Evolutionary conservation across 2,888 invertebrate species (phyloP), one percentile per base, ranked within the genome.

Genomic region (Xestia c-nigrum): DNA sequence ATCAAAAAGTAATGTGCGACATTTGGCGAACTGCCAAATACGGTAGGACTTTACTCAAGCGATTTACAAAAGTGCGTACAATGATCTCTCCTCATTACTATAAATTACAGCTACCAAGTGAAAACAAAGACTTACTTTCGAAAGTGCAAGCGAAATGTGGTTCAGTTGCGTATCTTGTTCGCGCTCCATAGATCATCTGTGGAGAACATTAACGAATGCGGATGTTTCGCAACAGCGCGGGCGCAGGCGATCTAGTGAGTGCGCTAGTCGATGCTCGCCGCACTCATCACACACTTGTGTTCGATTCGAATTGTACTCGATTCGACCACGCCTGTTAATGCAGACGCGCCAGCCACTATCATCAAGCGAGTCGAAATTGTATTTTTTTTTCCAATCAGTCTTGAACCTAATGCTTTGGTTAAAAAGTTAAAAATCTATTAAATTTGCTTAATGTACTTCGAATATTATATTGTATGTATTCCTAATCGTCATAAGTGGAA

Each of bases 101-200:
- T 92, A 94, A 94, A 95, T 94, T 94, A 94, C 92, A 85, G 92
- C 89, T 90, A 87, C 90, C 87, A 88, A 95, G 95, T 95, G 95
- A 95, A 96, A 96, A 96, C 95, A 96, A 96, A 95, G 94, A 93
- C 88, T 94, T 92, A 86, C 96, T 96, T 96, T 96, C 96, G 94
- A 95, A 93, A 94, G 92, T 93, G 93, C 92, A 93, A 92, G 93
- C 92, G 91, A 93, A 93, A 93, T 94, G 92, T 93, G 90, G 90
- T 91, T 92, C 89, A 84, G 88, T 87, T 90, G 89, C 84, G 91
- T 86, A 80, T 86, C 87, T 91, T 76, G 90, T 89, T 87, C 86
- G 87, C 84, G 89, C 86, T 90, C 88, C 90, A 92, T 93, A 92
- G 93, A 94, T 93, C 91, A 93, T 93, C 92, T 88, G 86, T 84